These are phyloP conservation scores for Coenonympha glycerion DNA, from an alignment of 2,888 invertebrate genomes.

Conservation along the genomic window DNA sequence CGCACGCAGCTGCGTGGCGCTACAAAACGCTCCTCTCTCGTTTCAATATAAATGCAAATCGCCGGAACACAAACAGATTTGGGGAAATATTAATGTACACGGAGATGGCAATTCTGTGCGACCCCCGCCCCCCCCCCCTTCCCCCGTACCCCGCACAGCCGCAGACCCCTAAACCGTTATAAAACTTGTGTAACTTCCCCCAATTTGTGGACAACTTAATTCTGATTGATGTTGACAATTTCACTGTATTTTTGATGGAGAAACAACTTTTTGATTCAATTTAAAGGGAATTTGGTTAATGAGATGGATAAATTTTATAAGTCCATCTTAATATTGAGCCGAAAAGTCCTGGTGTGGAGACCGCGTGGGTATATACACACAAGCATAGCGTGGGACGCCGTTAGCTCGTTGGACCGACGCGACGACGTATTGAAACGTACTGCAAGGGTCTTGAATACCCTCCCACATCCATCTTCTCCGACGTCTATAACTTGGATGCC, in stretches of 20 bases:
- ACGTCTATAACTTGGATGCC: too few relatives aligned
- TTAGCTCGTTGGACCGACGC: too few relatives aligned
- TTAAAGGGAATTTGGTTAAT: background rate
- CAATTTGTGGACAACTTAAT: conserved; percentile 15
- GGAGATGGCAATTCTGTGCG: conserved; percentile 11
- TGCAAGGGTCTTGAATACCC: too few relatives aligned
- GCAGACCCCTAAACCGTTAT: conserved; percentile 16
- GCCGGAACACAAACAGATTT: conserved; percentile 40
- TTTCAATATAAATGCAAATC: conserved; percentile 45
- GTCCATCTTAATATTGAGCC: too few relatives aligned
- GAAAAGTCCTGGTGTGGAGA: too few relatives aligned
- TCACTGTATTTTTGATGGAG: background rate
- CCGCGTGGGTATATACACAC: too few relatives aligned
- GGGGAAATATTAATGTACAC: conserved; percentile 38
- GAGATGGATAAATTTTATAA: background rate
- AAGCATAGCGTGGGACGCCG: too few relatives aligned
- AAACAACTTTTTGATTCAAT: background rate
- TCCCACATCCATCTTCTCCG: too few relatives aligned
- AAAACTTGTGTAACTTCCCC: conserved; percentile 23
- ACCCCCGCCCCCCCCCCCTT: background rate
- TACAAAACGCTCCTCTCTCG: conserved; percentile 18
- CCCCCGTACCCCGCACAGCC: background rate
- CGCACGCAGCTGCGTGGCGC: background rate
- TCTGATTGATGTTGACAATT: conserved; percentile 1
- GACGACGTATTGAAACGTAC: too few relatives aligned